A percentile compares a stretch with the other conserved stretches of the same genome.
Evolutionary conservation across 2,113 vertebrate species (phyloP).

Genomic region (Lynx canadensis): DNA sequence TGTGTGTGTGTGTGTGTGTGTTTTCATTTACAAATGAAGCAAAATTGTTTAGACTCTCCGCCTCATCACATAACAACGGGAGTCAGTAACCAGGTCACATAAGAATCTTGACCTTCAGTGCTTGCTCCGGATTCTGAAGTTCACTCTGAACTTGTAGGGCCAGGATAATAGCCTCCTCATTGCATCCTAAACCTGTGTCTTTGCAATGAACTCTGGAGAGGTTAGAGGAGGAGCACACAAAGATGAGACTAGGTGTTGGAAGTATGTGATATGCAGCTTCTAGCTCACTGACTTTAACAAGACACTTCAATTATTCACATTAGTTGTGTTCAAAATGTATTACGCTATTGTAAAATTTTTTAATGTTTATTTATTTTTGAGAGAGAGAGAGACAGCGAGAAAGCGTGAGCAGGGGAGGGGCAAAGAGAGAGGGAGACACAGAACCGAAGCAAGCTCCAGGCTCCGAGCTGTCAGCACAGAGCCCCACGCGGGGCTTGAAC

Average conservation of each 20-base stretch:
- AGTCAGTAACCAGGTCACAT: not conserved
- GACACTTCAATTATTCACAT: not conserved
- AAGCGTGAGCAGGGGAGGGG: too few relatives aligned
- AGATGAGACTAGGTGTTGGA: not conserved
- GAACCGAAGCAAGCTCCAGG: too few relatives aligned
- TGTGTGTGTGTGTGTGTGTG: not conserved
- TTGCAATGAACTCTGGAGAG: not conserved
- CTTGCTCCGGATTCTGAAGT: not conserved
- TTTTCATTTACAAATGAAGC: not conserved
- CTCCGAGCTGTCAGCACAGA: too few relatives aligned
- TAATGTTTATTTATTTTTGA: too few relatives aligned
- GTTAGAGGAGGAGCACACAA: not conserved
- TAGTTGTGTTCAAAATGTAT: not conserved
- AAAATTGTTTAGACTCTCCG: not conserved
- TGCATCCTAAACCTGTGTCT: not conserved
- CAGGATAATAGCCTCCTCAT: rapidly evolving
- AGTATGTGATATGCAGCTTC: not conserved
- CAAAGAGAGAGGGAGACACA: too few relatives aligned
- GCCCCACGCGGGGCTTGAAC: too few relatives aligned
- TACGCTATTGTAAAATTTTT: too few relatives aligned
- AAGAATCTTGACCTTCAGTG: not conserved
- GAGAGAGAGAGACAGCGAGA: too few relatives aligned
- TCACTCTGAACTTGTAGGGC: not conserved
- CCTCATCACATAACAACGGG: not conserved
- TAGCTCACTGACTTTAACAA: not conserved